A percentile compares a stretch with the other conserved stretches of the same genome.
These are phyloP conservation scores for Prorops nasuta DNA, from an alignment of 1,140 invertebrate genomes.

Conservation along the genomic window DNA sequence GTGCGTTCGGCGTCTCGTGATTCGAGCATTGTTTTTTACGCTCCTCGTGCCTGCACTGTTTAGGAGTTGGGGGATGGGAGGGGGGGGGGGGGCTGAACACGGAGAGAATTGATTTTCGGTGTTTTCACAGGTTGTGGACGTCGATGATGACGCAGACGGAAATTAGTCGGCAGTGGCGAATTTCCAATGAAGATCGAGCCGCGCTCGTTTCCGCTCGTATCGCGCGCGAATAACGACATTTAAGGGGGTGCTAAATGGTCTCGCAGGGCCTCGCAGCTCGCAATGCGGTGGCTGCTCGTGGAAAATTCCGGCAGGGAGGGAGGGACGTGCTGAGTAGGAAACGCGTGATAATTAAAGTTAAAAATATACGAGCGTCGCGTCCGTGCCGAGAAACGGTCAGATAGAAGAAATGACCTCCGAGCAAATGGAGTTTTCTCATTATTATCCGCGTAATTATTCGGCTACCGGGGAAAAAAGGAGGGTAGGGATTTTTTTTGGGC, in stretches of 20 bases:
- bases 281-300: too few species aligned
- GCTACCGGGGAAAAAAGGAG: background rate
- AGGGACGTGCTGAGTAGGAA: slow-evolving; percentile 24
- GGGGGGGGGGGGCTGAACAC: slow-evolving; percentile 9
- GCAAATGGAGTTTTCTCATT: background rate
- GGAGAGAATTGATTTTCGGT: slow-evolving; percentile 32
- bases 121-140: too few species aligned
- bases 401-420: background rate
- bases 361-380: slow-evolving; percentile 21
- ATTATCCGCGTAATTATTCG: background rate
- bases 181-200: slow-evolving; percentile 35
- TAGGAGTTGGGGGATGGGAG: background rate
- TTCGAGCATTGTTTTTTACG: too few species aligned
- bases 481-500: too few species aligned
- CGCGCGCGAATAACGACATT: slow-evolving; percentile 37
- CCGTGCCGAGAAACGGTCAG: background rate
- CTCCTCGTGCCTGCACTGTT: too few species aligned
- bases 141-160: slow-evolving; percentile 34
- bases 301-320: slow-evolving; percentile 30
- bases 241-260: slow-evolving; percentile 30
- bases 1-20: too few species aligned
- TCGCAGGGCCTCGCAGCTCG: too few species aligned
- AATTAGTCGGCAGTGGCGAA: slow-evolving; percentile 34
- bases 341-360: slow-evolving; percentile 36
- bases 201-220: slow-evolving; percentile 30